phyloP scores from a whole-genome alignment of 2,888 invertebrate species.

The Apeira syringaria region DNA sequence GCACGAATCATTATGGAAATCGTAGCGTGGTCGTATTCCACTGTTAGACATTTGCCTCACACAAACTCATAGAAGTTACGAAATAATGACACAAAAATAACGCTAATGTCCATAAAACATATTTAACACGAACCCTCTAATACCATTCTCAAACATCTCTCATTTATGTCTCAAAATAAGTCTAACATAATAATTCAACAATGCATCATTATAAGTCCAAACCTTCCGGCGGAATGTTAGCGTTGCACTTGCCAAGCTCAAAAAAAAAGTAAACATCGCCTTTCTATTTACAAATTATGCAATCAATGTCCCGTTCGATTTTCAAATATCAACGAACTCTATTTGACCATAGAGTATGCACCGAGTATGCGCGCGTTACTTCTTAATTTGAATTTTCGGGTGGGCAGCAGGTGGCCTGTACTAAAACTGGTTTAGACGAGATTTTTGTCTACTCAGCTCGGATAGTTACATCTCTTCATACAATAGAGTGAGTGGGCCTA shows the following conservation, averaged over 20 bases:
- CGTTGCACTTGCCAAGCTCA: slow-evolving; percentile 17
- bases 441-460: slow-evolving; percentile 30
- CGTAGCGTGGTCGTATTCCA: too few species aligned
- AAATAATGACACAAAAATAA: slow-evolving; percentile 15
- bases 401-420: slow-evolving; percentile 25
- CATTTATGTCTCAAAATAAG: not conserved
- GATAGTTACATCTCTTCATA: not conserved
- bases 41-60: too few species aligned
- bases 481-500: not conserved
- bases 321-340: slow-evolving; percentile 30
- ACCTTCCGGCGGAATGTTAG: slow-evolving; percentile 5
- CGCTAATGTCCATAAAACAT: slow-evolving; percentile 26
- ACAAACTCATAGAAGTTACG: too few species aligned
- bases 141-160: slow-evolving; percentile 2
- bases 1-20: too few species aligned
- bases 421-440: slow-evolving; percentile 27
- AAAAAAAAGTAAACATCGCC: slow-evolving; percentile 28
- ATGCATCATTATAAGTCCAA: slow-evolving; percentile 12
- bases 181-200: slow-evolving; percentile 15
- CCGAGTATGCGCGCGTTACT: slow-evolving; percentile 2
- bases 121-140: slow-evolving; percentile 23
- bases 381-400: slow-evolving; percentile 30
- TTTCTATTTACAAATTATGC: slow-evolving; percentile 34
- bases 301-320: slow-evolving; percentile 32
- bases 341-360: slow-evolving; percentile 12